Evolutionary conservation across 2,888 invertebrate genomes (phyloP).

Genomic region (Digitonthophagus gazella): DNA sequence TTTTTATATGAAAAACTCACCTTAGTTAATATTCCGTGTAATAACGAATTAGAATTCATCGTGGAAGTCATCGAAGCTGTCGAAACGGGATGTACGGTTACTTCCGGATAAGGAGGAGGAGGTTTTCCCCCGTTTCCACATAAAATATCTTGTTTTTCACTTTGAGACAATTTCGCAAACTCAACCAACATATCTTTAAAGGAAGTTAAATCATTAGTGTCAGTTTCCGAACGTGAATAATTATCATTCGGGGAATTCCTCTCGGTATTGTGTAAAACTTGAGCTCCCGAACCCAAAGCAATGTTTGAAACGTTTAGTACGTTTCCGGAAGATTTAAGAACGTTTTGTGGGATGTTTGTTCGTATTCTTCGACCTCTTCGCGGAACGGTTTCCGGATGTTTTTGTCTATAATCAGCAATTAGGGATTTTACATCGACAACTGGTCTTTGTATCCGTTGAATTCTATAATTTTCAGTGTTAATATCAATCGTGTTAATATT

Average conservation of each 20-base stretch:
- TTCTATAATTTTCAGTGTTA: constrained; percentile 49
- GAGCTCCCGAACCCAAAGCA: constrained; percentile 52
- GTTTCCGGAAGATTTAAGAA: constrained; percentile 34
- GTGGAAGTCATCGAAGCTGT: constrained; percentile 54
- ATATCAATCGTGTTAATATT: constrained; percentile 29
- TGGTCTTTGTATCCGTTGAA: constrained; percentile 67
- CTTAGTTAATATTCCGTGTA: constrained; percentile 78
- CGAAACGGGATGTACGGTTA: constrained; percentile 72
- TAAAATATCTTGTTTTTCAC: constrained; percentile 50
- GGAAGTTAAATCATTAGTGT: constrained; percentile 50
- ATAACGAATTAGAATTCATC: constrained; percentile 59
- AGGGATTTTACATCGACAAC: constrained; percentile 81
- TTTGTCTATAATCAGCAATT: constrained; percentile 75
- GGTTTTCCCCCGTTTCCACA: constrained; percentile 54
- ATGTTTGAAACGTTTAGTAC: constrained; percentile 48
- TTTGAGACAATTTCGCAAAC: constrained; percentile 64
- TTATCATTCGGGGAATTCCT: constrained; percentile 7
- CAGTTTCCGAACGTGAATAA: constrained; percentile 39
- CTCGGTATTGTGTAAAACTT: constrained; percentile 42
- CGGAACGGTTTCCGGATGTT: constrained; percentile 73
- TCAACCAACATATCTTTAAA: constrained; percentile 77
- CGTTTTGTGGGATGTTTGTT: constrained; percentile 50
- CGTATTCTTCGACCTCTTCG: constrained; percentile 65
- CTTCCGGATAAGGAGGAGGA: constrained; percentile 74
- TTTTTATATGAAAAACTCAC: too few relatives aligned